Conservation (phyloP, 2,113 vertebrate species). For the Vombatus ursinus region DNA sequence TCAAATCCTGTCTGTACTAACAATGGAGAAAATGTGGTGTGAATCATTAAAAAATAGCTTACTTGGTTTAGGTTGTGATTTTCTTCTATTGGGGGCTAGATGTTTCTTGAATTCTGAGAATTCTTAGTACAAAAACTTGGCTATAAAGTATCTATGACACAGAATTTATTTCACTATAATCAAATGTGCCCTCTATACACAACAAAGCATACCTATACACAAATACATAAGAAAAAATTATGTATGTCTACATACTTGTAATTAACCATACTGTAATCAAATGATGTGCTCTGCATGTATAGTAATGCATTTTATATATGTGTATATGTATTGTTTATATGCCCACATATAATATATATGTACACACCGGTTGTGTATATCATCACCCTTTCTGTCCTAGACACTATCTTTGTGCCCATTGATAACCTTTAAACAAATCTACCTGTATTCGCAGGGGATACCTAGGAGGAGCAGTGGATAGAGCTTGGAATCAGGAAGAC, state of each 20-base stretch:
- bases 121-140: neutral
- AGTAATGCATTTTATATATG: neutral
- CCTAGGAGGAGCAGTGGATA: neutral
- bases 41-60: neutral
- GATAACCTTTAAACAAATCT: neutral
- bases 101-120: neutral
- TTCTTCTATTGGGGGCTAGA: neutral
- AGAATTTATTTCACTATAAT: neutral
- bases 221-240: neutral
- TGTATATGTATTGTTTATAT: neutral
- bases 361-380: neutral
- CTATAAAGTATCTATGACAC: neutral
- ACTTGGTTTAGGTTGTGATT: neutral
- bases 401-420: neutral
- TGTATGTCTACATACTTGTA: neutral
- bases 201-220: neutral
- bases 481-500: neutral
- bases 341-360: neutral
- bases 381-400: neutral
- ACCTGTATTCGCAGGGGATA: neutral
- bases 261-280: neutral
- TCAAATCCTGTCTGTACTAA: neutral
- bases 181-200: neutral
- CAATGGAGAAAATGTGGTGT: neutral
- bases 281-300: neutral